These are phyloP conservation scores for Alectura lathami DNA, from an alignment of 2,113 vertebrate species.

Conservation along the genomic window DNA sequence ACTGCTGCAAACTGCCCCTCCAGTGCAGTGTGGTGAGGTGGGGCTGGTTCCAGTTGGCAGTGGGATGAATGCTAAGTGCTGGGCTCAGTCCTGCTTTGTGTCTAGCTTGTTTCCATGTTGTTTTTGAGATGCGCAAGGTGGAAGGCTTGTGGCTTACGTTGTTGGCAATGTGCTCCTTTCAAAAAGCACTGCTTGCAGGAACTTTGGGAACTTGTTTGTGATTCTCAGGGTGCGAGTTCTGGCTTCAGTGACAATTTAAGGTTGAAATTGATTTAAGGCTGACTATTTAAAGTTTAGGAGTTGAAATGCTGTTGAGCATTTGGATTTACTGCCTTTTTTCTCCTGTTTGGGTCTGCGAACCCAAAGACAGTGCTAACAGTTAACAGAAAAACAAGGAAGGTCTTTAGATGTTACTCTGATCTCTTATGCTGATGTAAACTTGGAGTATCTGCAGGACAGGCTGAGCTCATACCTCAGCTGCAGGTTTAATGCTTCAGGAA, in stretches of 20 bases:
- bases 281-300: too few species aligned
- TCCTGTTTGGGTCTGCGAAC: neutral
- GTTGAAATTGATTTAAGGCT: too few species aligned
- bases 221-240: neutral
- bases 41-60: neutral
- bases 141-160: neutral
- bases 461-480: fast-evolving
- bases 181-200: neutral
- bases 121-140: neutral
- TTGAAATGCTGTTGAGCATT: neutral
- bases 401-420: neutral
- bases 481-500: neutral
- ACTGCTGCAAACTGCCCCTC: neutral
- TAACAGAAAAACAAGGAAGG: neutral
- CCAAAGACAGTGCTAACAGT: neutral
- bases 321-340: neutral
- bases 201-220: neutral
- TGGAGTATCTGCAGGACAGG: neutral
- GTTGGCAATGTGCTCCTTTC: neutral
- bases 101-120: neutral
- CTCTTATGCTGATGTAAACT: neutral
- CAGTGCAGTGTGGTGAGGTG: fast-evolving
- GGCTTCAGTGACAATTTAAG: neutral
- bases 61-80: neutral
- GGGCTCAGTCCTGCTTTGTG: neutral